Base-by-base conservation (phyloP, 2,797 vertebrate species). In the Trachops cirrhosus region DNA sequence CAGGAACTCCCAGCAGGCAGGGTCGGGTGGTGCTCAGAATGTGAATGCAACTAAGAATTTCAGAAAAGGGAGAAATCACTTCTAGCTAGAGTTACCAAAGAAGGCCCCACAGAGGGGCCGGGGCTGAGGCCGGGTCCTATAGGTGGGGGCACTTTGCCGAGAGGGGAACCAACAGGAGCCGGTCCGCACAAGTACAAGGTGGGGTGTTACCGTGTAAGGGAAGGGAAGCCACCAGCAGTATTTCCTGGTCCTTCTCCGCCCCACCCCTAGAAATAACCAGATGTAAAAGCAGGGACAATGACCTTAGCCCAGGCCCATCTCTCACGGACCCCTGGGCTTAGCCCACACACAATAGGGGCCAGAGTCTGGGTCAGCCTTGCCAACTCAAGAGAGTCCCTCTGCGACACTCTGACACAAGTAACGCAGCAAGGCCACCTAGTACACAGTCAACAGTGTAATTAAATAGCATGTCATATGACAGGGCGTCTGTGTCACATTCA, bases 391-490 rank as follows among this genome's bases (percentile, higher is more conserved):
- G n/a, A 41, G 80, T 85, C 67, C 68, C 82, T 93, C 77, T 77
- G 54, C 14, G 21, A 57, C 54, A 57, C 68, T 86, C 70, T n/a
- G 79, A 87, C 59, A 91, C 73, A 46, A 1, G 10, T 32, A 82
- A 91, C 92, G 89, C 46, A 41, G 54, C 75, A 87, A 93, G 54
- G 70, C 74, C 34, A 86, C 86, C 75, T 92, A 77, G 93, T 59
- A 86, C 59, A 70, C 70, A 83, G 91, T 97, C 93, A 83, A 92
- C 92, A 91, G 71, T 94, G 86, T 96, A 96, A 95, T 96, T 95
- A 96, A 97, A 95, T 48, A 91, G 37, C 71, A 82, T 84, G 93
- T 91, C 73, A 89, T 73, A 37, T 87, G 46, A 86, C 54, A 90
- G 94, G 41, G 68, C 59, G 87, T 73, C 93, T 88, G 79, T 37